Conservation (phyloP, 2,797 vertebrate genomes). For the Phyllotis vaccarum region DNA sequence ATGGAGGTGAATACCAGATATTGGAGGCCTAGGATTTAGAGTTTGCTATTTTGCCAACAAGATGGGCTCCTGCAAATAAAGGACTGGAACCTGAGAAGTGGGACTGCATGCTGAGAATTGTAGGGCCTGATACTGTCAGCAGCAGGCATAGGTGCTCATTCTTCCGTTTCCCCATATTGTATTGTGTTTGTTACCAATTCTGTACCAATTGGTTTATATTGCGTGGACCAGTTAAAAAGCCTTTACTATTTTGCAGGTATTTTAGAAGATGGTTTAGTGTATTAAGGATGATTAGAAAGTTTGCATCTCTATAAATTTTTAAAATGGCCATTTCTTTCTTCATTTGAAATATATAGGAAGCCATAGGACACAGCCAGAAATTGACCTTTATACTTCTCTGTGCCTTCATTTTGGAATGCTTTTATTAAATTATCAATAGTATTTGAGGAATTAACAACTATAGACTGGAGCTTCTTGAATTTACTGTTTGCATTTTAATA, state of each 20-base stretch:
- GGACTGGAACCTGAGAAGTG: accelerated
- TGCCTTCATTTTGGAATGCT: not conserved
- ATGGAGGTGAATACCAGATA: accelerated
- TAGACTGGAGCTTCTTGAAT: too few species aligned
- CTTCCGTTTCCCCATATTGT: too few species aligned
- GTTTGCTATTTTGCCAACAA: not conserved
- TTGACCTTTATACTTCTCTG: not conserved
- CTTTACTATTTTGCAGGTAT: not conserved
- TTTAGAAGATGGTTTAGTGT: not conserved
- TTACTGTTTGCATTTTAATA: not conserved
- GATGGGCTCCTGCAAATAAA: accelerated
- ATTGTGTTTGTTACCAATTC: not conserved
- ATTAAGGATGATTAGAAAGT: not conserved
- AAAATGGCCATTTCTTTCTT: too few species aligned
- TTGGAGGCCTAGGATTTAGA: too few species aligned
- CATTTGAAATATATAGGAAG: not conserved
- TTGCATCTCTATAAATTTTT: not conserved
- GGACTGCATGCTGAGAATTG: not conserved
- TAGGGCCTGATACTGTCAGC: not conserved
- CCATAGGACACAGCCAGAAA: not conserved
- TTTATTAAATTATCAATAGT: too few species aligned
- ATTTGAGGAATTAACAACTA: too few species aligned
- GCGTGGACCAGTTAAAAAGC: not conserved
- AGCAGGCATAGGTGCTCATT: not conserved
- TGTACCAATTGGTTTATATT: not conserved